Evolutionary conservation across 1,140 invertebrate species (phyloP).

Genomic region (Papilio machaon): DNA sequence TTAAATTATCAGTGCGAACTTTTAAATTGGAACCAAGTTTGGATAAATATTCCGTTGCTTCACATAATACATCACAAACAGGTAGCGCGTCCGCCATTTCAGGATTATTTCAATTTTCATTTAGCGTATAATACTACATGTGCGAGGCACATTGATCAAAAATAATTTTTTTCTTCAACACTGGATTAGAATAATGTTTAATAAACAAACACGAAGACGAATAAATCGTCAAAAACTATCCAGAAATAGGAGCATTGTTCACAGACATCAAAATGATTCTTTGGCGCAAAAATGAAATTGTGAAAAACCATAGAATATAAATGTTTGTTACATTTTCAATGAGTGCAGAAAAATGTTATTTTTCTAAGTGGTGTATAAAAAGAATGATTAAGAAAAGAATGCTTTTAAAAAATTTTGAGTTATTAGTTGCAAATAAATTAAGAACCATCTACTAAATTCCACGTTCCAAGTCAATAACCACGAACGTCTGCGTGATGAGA

Average conservation of each 20-base stretch:
- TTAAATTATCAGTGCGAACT: constrained; percentile 65
- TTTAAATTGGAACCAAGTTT: constrained; percentile 73
- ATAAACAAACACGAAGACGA: constrained; percentile 1
- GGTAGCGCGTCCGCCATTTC: constrained; percentile 74
- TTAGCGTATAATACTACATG: constrained; percentile 7
- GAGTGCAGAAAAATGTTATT: background rate
- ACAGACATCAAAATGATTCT: background rate
- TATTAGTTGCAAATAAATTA: background rate
- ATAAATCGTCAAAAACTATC: background rate
- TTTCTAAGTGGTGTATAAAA: background rate
- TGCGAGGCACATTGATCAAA: background rate
- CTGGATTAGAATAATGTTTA: background rate
- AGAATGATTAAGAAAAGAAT: background rate
- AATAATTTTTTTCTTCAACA: background rate
- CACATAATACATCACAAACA: constrained; percentile 66
- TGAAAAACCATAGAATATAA: constrained; percentile 60
- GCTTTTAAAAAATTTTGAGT: background rate
- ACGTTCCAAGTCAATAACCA: background rate
- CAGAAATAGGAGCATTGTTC: background rate
- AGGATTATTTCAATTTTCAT: constrained; percentile 40
- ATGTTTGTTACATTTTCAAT: constrained; percentile 39
- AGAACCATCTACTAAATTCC: background rate
- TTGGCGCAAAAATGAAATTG: constrained; percentile 34
- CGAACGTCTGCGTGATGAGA: constrained; percentile 45
- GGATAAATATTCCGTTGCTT: constrained; percentile 74